phyloP scores from a whole-genome alignment of 2,797 vertebrate species.

The Thalassophryne amazonica region DNA sequence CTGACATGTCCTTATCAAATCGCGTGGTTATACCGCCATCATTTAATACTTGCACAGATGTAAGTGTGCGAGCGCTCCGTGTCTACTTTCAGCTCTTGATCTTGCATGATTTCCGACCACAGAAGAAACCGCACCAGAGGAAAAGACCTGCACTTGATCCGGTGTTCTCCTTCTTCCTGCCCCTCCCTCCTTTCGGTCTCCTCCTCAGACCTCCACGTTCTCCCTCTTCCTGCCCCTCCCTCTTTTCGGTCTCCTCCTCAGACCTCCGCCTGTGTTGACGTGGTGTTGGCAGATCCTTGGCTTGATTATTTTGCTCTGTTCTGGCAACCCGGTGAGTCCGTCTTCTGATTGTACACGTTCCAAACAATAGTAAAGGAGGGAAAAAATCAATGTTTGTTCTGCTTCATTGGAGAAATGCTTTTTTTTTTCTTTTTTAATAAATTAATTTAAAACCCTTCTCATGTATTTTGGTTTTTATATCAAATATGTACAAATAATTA shows the following conservation, averaged over 20 bases:
- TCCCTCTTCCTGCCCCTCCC: background rate
- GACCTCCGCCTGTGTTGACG: conserved; percentile 76
- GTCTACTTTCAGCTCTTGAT: conserved; percentile 82
- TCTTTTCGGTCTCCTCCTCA: conserved; percentile 24
- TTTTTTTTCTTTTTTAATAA: conserved; percentile 70
- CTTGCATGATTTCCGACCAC: conserved; percentile 82
- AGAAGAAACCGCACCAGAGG: conserved; percentile 71
- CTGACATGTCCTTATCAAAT: conserved; percentile 61
- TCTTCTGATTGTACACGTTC: conserved; percentile 74
- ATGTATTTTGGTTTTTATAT: conserved; percentile 1
- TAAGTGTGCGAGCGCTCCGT: conserved; percentile 76
- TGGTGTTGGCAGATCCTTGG: conserved; percentile 75
- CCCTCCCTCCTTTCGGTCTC: background rate
- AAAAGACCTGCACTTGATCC: conserved; percentile 83
- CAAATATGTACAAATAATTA: no score
- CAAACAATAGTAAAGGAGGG: conserved; percentile 64
- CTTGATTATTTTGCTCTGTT: conserved; percentile 75
- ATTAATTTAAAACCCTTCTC: conserved; percentile 80
- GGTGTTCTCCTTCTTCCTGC: conserved; percentile 56
- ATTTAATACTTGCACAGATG: conserved; percentile 82
- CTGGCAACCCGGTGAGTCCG: conserved; percentile 50
- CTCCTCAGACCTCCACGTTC: background rate
- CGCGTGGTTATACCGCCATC: conserved; percentile 79
- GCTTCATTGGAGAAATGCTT: conserved; percentile 79
- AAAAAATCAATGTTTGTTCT: conserved; percentile 76